phyloP scores from a whole-genome alignment of 2,797 vertebrate genomes.

The Pitangus sulphuratus region DNA sequence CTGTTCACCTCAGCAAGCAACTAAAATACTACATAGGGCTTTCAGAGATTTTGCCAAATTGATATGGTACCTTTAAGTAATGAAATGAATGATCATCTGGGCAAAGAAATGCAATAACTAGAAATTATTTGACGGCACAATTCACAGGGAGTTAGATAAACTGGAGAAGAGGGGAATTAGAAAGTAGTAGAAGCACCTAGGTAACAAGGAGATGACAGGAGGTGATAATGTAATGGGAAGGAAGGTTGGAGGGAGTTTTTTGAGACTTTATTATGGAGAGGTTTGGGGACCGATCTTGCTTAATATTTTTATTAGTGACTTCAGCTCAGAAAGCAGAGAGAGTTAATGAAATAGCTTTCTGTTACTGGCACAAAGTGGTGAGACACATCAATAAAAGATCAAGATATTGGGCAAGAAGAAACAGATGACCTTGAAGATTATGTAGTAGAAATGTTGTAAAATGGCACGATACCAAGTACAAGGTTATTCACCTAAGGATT shows the following conservation, averaged over 20 bases:
- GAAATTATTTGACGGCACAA: neutral
- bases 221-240: neutral
- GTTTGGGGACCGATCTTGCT: neutral
- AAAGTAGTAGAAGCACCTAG: neutral
- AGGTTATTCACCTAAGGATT: slow-evolving; percentile 10
- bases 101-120: neutral
- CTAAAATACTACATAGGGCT: neutral
- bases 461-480: neutral
- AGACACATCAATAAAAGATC: neutral
- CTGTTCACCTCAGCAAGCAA: neutral
- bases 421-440: slow-evolving; percentile 27
- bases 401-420: neutral
- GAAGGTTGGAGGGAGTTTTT: neutral
- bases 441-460: neutral
- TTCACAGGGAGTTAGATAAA: neutral
- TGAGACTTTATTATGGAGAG: neutral
- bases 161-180: neutral
- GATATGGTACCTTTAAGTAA: neutral
- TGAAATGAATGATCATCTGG: neutral
- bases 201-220: neutral
- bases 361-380: neutral
- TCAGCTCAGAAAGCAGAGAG: neutral
- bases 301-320: neutral
- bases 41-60: neutral
- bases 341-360: slow-evolving; percentile 16